These are phyloP conservation scores for Corythornis madagascariensis DNA, from an alignment of 2,113 vertebrate genomes.

Conservation along the genomic window DNA sequence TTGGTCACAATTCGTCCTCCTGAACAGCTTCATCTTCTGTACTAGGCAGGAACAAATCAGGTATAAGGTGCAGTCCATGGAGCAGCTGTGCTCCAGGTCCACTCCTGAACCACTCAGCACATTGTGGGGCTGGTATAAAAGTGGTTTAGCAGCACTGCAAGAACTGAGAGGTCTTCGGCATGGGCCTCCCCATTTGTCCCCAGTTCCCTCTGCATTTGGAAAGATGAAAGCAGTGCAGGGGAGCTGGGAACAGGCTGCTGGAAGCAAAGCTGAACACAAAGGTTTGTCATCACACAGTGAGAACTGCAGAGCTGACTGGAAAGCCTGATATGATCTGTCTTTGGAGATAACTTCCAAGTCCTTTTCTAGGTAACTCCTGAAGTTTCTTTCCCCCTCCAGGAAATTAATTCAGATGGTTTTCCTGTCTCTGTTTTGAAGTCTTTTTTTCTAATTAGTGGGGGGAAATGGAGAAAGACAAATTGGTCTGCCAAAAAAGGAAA, in stretches of 20 bases:
- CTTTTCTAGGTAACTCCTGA: neutral
- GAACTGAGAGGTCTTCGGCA: neutral
- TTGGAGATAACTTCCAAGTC: neutral
- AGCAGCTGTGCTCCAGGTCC: neutral
- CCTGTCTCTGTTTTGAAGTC: slow-evolving; percentile 27
- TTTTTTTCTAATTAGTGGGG: neutral
- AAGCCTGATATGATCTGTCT: neutral
- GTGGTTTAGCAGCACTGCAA: neutral
- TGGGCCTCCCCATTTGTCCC: neutral
- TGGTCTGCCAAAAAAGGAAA: neutral
- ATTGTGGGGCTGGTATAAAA: neutral
- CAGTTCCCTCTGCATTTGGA: neutral
- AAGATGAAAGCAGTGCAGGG: neutral
- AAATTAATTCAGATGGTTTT: neutral
- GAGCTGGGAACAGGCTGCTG: neutral
- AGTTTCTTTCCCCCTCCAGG: fast-evolving
- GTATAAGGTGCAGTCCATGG: neutral
- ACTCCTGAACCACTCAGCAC: neutral
- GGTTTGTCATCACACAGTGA: neutral
- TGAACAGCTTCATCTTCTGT: neutral
- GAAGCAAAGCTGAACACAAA: neutral
- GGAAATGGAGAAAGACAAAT: neutral
- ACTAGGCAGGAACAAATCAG: neutral
- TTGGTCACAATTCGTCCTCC: neutral
- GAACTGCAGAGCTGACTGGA: neutral